phyloP scores from a whole-genome alignment of 2,113 vertebrate genomes.

The Lanius collurio region DNA sequence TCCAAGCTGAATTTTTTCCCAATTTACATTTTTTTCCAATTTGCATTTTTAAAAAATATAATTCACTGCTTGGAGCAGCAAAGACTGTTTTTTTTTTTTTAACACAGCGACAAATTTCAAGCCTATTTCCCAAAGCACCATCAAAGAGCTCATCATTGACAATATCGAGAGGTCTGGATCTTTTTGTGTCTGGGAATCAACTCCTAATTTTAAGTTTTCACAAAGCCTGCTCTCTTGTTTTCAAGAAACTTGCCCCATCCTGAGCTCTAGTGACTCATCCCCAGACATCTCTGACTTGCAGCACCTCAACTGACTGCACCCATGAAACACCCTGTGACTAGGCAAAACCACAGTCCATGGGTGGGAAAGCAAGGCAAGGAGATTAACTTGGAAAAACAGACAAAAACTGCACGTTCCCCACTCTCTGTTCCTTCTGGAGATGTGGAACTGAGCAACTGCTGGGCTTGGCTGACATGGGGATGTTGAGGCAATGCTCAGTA shows the following conservation, averaged over 20 bases:
- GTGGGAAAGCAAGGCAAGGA: background rate
- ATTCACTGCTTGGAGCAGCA: background rate
- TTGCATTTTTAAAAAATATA: background rate
- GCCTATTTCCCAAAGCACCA: background rate
- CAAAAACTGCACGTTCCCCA: fast-evolving
- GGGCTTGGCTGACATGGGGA: background rate
- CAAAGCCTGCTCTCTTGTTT: background rate
- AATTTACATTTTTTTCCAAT: background rate
- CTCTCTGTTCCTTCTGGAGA: background rate
- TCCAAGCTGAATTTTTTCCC: background rate
- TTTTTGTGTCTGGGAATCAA: background rate
- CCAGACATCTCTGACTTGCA: background rate
- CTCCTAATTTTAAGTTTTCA: background rate
- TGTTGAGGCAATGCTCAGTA: background rate
- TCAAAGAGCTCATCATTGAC: background rate
- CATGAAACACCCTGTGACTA: background rate
- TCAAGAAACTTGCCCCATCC: background rate
- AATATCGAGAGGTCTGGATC: background rate
- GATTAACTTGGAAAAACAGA: background rate
- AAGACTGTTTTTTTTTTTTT: background rate
- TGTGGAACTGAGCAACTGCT: background rate
- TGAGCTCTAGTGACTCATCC: background rate
- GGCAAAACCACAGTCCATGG: background rate
- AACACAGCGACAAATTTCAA: background rate
- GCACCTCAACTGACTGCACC: background rate